Evolutionary conservation across 2,888 invertebrate genomes (phyloP), one percentile per base, ranked within the genome.

Genomic region (Cetonia aurata): DNA sequence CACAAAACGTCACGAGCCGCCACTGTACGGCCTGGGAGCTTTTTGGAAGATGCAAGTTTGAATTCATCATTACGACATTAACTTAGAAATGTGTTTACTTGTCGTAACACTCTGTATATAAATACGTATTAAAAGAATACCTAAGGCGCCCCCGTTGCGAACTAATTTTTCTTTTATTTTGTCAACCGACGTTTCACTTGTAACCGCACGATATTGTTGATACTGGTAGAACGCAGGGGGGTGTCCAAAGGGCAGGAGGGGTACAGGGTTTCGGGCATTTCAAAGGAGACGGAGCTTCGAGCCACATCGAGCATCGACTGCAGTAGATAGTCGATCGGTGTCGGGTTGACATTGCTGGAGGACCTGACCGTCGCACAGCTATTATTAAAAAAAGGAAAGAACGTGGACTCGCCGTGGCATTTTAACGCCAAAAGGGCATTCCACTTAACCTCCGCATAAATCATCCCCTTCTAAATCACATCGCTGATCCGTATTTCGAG

Each of bases 311-410:
- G 25, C 52, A 17, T 25, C 25, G 25, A 42, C 19, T 19, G 46
- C 19, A 56, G 15, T 4, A 41, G 48, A 67, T 55, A 55, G 53
- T 19, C 56, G 57, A 67, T 41, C 15, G 19, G 9, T 50, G 31
- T 37, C 37, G 33, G 42, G 67, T 67, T 74, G 74, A 74, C 74
- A 74, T 70, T 70, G 74, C 70, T 70, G 42, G 55, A 67, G 70
- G 72, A 60, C 6, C 44, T 44, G n/a, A 55, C 70, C 37, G 52
- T 57, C 69, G 74, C 70, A 67, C 71, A 57, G 68, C 73, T 74
- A 74, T 74, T 74, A 74, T 73, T 62, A 62, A 71, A 73, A 74
- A 70, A 37, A 57, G 37, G 17, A 52, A 52, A 53, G 31, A 53
- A 31, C 19, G 57, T 1, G 37, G 10, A 71, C 70, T 71, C 73